These are phyloP conservation scores for Anneissia japonica DNA, from an alignment of 35 echinoderm and acorn worm species.

Conservation along the genomic window DNA sequence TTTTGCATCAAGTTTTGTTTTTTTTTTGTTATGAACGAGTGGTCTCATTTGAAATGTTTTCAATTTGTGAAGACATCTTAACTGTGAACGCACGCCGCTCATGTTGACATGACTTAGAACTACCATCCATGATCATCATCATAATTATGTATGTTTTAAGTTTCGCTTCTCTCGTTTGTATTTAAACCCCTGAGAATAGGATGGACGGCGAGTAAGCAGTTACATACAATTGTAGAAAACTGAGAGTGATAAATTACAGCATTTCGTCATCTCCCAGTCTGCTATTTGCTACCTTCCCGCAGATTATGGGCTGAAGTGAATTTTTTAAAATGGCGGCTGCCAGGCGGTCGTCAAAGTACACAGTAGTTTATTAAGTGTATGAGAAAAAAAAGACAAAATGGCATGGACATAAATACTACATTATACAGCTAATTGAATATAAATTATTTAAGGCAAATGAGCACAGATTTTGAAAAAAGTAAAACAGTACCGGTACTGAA, in stretches of 20 bases:
- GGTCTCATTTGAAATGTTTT: not conserved
- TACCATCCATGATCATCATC: not conserved
- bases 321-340: not conserved
- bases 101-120: not conserved
- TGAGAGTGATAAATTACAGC: not conserved
- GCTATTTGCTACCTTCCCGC: not conserved
- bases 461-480: no score
- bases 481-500: no score
- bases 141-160: not conserved
- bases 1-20: no score
- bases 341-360: no score
- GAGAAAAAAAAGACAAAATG: no score
- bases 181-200: not conserved
- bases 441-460: no score
- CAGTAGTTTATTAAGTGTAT: no score
- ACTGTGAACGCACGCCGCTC: not conserved
- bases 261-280: not conserved
- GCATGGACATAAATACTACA: no score
- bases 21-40: not conserved
- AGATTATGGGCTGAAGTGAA: not conserved
- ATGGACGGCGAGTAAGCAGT: not conserved
- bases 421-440: no score
- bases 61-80: not conserved
- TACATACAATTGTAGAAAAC: not conserved
- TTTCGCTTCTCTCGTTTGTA: not conserved